phyloP scores from a whole-genome alignment of 2,888 invertebrate genomes.

The Adela reaumurella region DNA sequence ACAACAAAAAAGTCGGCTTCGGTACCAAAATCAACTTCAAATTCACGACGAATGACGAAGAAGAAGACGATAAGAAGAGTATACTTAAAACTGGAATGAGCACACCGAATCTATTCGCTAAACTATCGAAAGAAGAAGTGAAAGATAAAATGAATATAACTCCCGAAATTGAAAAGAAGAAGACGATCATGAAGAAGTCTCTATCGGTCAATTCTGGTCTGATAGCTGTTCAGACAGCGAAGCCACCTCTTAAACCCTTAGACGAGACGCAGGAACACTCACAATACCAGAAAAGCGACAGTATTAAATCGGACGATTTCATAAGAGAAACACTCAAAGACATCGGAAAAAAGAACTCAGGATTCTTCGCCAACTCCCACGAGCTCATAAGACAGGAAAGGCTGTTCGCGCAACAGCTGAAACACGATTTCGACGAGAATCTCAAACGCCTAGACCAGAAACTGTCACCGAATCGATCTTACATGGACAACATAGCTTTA shows the following conservation, averaged over 20 bases:
- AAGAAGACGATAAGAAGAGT: slow-evolving; percentile 30
- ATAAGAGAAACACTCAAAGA: slow-evolving; percentile 36
- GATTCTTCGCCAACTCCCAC: slow-evolving; percentile 67
- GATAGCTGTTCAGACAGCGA: slow-evolving; percentile 25
- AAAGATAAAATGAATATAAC: slow-evolving; percentile 16
- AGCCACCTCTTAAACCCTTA: slow-evolving; percentile 43
- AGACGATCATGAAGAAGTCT: slow-evolving; percentile 38
- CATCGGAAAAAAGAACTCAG: slow-evolving; percentile 26
- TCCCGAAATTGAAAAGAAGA: slow-evolving; percentile 25
- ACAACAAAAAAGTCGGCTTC: slow-evolving; percentile 34
- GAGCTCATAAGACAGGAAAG: slow-evolving; percentile 66
- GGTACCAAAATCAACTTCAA: slow-evolving; percentile 42
- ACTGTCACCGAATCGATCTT: slow-evolving; percentile 21
- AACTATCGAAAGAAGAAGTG: slow-evolving; percentile 27
- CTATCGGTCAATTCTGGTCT: slow-evolving; percentile 44
- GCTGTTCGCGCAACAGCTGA: slow-evolving; percentile 43
- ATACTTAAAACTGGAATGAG: slow-evolving; percentile 34
- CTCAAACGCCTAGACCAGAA: slow-evolving; percentile 32
- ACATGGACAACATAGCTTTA: slow-evolving; percentile 29
- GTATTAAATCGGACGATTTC: slow-evolving; percentile 30
- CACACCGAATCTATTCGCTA: slow-evolving; percentile 42
- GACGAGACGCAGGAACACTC: slow-evolving; percentile 48
- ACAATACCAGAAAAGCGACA: slow-evolving; percentile 30
- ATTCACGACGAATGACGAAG: slow-evolving; percentile 32
- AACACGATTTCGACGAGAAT: slow-evolving; percentile 46